Conservation (phyloP, 2,113 vertebrate genomes). For the Apodemus speciosus region DNA sequence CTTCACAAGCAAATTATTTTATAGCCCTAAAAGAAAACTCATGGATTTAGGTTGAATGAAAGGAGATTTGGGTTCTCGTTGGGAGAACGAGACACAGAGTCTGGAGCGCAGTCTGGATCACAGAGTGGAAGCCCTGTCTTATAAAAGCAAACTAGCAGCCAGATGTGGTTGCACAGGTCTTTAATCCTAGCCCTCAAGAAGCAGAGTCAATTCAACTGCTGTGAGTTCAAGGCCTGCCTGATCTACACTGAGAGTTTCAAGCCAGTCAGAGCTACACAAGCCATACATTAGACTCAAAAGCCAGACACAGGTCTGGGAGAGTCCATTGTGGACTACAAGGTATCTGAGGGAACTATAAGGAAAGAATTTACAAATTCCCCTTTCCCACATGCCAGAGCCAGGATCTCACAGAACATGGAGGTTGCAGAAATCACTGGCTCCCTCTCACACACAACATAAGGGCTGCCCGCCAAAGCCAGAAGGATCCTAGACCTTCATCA, state of each 20-base stretch:
- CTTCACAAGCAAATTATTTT: conserved; percentile 15
- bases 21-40: neutral
- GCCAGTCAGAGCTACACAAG: neutral
- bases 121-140: neutral
- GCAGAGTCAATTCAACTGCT: neutral
- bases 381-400: neutral
- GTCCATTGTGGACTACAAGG: no score
- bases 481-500: no score
- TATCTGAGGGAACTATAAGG: neutral
- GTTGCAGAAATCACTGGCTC: neutral
- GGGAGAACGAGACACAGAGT: neutral
- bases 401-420: neutral
- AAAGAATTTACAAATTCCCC: neutral
- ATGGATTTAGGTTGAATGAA: neutral
- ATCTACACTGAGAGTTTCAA: neutral
- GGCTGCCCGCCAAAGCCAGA: neutral
- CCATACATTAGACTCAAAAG: neutral
- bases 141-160: neutral
- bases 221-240: neutral
- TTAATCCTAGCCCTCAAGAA: neutral
- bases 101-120: no score
- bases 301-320: neutral
- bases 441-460: neutral
- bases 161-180: neutral
- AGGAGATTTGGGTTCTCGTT: neutral